phyloP scores from a whole-genome alignment of 2,113 vertebrate genomes.

The Misgurnus anguillicaudatus region DNA sequence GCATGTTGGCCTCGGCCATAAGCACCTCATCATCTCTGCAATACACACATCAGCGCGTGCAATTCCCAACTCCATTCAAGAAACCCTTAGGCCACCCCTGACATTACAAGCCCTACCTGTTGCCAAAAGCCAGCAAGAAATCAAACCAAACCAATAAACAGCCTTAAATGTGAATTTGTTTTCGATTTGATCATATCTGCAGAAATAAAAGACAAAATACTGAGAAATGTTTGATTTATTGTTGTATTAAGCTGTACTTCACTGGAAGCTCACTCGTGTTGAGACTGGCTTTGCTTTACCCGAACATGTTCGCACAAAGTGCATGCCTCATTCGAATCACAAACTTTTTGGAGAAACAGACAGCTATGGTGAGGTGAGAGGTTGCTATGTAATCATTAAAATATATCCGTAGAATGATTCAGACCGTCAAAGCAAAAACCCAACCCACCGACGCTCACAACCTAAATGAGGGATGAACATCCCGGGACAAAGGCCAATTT shows the following conservation, averaged over 20 bases:
- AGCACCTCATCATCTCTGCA: slow-evolving; percentile 28
- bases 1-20: slow-evolving; percentile 30
- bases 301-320: not conserved
- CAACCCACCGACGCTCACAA: slow-evolving; percentile 48
- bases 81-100: slow-evolving; percentile 30
- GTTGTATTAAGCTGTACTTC: not conserved
- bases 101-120: slow-evolving; percentile 10
- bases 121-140: not conserved
- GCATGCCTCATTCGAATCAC: slow-evolving; percentile 55
- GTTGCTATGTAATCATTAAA: slow-evolving; percentile 61
- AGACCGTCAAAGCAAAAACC: slow-evolving; percentile 47
- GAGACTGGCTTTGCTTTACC: not conserved
- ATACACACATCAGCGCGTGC: slow-evolving; percentile 32
- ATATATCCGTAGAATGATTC: slow-evolving; percentile 41
- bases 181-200: not conserved
- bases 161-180: not conserved
- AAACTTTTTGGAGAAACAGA: slow-evolving; percentile 58
- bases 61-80: slow-evolving; percentile 2
- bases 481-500: slow-evolving; percentile 59
- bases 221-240: too few relatives aligned
- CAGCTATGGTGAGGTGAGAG: slow-evolving; percentile 36
- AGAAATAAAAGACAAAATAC: not conserved
- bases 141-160: not conserved
- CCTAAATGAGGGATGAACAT: slow-evolving; percentile 63
- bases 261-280: not conserved